Conservation (phyloP, 1,140 invertebrate genomes). For the Vanessa tameamea region DNA sequence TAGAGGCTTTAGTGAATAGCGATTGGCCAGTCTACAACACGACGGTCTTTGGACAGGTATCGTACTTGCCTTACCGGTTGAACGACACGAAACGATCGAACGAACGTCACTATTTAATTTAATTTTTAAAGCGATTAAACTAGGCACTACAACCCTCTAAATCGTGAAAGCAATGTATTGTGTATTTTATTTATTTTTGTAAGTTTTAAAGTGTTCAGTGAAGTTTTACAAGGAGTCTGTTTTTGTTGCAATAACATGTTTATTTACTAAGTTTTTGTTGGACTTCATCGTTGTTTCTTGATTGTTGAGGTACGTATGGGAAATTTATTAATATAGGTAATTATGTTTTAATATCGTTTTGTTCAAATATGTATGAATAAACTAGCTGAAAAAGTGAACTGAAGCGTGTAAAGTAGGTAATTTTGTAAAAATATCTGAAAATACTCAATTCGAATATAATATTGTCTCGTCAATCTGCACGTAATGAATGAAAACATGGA, state of each 20-base stretch:
- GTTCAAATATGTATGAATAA: too few species aligned
- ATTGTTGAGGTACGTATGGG: constrained; percentile 5
- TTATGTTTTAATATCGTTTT: neutral
- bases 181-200: neutral
- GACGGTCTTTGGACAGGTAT: constrained; percentile 55
- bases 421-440: too few species aligned
- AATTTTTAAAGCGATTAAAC: constrained; percentile 3
- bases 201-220: constrained; percentile 13
- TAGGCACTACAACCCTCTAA: neutral
- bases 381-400: too few species aligned
- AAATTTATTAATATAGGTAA: neutral
- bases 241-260: constrained; percentile 13
- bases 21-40: constrained; percentile 34
- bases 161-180: neutral
- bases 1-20: constrained; percentile 25
- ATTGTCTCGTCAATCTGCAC: too few species aligned
- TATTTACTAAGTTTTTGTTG: constrained; percentile 26
- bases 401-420: too few species aligned
- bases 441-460: too few species aligned
- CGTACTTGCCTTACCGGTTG: constrained; percentile 47
- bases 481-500: too few species aligned
- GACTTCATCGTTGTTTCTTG: constrained; percentile 14
- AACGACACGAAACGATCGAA: constrained; percentile 56
- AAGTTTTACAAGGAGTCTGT: neutral
- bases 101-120: constrained; percentile 40